Evolutionary conservation across 2,797 vertebrate species (phyloP), one percentile per base, ranked within the genome.

Genomic region (Salarias fasciatus): DNA sequence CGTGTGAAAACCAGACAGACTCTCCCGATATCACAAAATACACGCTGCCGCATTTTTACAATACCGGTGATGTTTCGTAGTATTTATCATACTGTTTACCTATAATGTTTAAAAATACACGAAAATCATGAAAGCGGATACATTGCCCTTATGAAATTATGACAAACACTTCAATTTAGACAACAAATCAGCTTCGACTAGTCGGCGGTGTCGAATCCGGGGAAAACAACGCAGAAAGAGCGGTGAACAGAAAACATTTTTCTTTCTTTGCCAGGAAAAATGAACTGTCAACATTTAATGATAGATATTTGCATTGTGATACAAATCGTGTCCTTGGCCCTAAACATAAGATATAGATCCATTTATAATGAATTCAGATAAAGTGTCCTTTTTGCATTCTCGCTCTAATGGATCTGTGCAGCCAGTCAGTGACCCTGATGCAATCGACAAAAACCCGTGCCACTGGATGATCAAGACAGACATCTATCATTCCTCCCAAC

Each of bases 261-360:
- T 94, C 92, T 94, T 92, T 92, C 90, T 91, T 90, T 91, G 86
- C 84, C 72, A 76, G 87, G 90, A 93, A 92, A 93, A 94, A 93
- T 94, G 90, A 92, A 93, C 90, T 93, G 93, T 93, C 93, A 92
- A 86, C 83, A 85, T 93, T 92, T 93, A 93, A 94, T 93, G 92
- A 93, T 93, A 92, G 91, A 94, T 93, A 93, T 93, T 93, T 93
- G 92, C 92, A 93, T 93, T 92, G 92, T 90, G 91, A 91, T 93
- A 92, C 92, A 93, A 93, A 93, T 92, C 86, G 91, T 90, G 92
- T 93, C 92, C 92, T 93, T 92, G 92, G 92, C 88, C 86, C 91
- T 92, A 92, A 92, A 92, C 92, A 90, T 92, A 92, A 92, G 91
- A 92, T 92, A 93, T 92, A 92, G 92, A 92, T 91, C 91, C 92